Conservation (phyloP, 1,140 invertebrate species). For the Gerris buenoi region DNA sequence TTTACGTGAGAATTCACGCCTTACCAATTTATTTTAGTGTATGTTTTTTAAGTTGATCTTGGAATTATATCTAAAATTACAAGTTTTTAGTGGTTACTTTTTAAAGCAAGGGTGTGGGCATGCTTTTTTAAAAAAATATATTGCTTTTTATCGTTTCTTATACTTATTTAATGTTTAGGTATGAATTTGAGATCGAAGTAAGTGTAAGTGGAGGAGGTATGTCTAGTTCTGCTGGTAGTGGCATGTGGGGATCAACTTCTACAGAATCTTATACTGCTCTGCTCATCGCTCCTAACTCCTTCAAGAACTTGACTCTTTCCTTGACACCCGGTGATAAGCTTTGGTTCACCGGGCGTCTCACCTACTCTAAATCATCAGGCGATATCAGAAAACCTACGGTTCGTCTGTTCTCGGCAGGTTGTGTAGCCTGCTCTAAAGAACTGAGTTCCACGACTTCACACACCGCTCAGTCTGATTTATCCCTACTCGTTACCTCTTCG, state of each 20-base stretch:
- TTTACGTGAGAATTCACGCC: no score
- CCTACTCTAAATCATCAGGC: conserved; percentile 23
- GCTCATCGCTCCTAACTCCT: conserved; percentile 42
- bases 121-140: no score
- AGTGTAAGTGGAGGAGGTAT: conserved; percentile 37
- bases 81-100: no score
- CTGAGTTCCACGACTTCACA: not conserved
- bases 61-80: no score
- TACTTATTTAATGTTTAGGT: conserved; percentile 28
- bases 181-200: conserved; percentile 51
- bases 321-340: conserved; percentile 51
- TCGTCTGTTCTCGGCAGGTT: conserved; percentile 45
- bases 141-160: no score
- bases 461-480: not conserved
- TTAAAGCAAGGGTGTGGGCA: no score
- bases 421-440: conserved; percentile 39
- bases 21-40: no score
- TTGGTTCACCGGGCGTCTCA: conserved; percentile 46
- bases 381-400: conserved; percentile 32
- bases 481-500: not conserved
- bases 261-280: conserved; percentile 35
- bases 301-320: conserved; percentile 51
- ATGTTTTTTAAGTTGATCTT: no score
- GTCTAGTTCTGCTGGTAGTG: conserved; percentile 33
- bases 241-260: conserved; percentile 40